phyloP scores from a whole-genome alignment of 2,888 invertebrate species.

The Caenorhabditis sp. region DNA sequence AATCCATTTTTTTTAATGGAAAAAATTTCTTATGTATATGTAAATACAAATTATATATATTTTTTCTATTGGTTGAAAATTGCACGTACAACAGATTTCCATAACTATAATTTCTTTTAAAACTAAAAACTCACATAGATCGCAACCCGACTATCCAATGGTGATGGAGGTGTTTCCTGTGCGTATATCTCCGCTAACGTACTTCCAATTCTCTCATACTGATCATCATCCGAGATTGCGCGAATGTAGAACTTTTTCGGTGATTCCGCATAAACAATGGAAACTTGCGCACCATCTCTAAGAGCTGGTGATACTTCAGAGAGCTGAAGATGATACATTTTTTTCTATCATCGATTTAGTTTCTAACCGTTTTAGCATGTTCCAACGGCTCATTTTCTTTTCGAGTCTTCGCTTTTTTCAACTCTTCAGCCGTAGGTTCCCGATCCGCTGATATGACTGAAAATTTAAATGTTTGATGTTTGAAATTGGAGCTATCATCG shows the following conservation, averaged over 20 bases:
- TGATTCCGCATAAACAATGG: constrained; percentile 24
- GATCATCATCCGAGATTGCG: constrained; percentile 30
- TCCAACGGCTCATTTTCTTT: constrained; percentile 48
- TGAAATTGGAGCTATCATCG: neutral
- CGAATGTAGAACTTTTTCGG: constrained; percentile 24
- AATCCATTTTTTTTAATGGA: neutral
- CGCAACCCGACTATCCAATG: constrained; percentile 41
- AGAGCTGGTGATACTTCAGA: constrained; percentile 16
- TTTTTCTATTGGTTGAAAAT: too few relatives aligned
- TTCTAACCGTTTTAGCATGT: constrained; percentile 38
- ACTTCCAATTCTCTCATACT: constrained; percentile 33
- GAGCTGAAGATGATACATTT: constrained; percentile 4
- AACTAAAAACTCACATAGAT: constrained; percentile 40
- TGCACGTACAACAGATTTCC: too few relatives aligned
- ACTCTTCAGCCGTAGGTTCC: constrained; percentile 39
- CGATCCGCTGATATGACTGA: constrained; percentile 32
- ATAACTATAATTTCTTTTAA: neutral
- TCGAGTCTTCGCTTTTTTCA: constrained; percentile 37
- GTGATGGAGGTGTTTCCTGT: constrained; percentile 27
- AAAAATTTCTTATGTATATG: neutral
- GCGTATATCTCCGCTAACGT: constrained; percentile 33
- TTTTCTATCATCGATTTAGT: too few relatives aligned
- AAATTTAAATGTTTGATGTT: neutral
- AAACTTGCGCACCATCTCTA: constrained; percentile 19
- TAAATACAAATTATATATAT: too few relatives aligned